Evolutionary conservation across 2,113 vertebrate genomes (phyloP), one percentile per base, ranked within the genome.

Genomic region (Ictalurus furcatus): DNA sequence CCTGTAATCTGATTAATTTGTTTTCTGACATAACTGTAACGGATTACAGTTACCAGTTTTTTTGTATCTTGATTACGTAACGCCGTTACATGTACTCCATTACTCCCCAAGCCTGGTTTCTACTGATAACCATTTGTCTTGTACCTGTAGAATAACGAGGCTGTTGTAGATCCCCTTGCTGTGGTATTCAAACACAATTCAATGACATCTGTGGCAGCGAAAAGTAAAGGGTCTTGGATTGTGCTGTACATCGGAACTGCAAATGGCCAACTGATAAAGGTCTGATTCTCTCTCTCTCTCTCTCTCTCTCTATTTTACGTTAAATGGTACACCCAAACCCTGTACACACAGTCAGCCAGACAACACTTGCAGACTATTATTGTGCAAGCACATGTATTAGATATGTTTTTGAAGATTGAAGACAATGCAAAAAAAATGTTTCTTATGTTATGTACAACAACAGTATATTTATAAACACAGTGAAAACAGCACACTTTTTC

Each of bases 201-300:
- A 84, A 86, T 91, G 37, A 88, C 79, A 30, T 81, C 90, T 63
- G 86, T 90, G 12, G 59, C 87, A 88, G 90, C 90, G 74, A 6
- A 30, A 9, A 86, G 34, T 2, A 73, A 3, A 54, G 87, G 19
- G 37, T 56, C 86, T 67, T 86, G 87, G 89, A 90, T 30, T 86
- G 87, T 84, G 61, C 25, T 91, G 23, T 91, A 86, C 87, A 88
- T 91, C 25, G 87, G 89, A 80, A 91, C 89, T 76, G 74, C 37
- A 52, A 82, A 88, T 80, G 89, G 89, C 0, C 89, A 91, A 74
- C 61, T 91, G n/a, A 86, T 88, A 61, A 87, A 90, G 90, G 90
- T 91, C 34, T 69, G 11, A 16, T 14, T 37, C 2, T 65, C 1
- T 16, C 1, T 30, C 9, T 80, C 9, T 63, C 5, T 88, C 30